A percentile compares a stretch with the other conserved stretches of the same genome.
Conservation (phyloP, 2,888 invertebrate genomes). For the Archips xylosteana region DNA sequence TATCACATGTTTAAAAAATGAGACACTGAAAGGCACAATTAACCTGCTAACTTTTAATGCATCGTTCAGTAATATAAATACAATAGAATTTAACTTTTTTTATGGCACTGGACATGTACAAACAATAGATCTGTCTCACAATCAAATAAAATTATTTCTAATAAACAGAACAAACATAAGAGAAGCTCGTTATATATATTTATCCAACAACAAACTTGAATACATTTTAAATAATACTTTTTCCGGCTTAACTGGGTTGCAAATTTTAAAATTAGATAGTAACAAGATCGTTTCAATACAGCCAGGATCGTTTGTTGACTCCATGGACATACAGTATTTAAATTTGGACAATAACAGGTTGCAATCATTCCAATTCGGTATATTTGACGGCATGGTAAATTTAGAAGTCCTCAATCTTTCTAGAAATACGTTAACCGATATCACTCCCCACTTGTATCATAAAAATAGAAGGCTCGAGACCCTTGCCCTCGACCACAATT, state of each 20-base stretch:
- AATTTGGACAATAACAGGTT: constrained; percentile 1
- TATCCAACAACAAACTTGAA: constrained; percentile 3
- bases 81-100: background rate
- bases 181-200: background rate
- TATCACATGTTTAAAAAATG: background rate
- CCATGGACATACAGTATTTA: background rate
- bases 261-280: background rate
- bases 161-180: background rate
- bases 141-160: background rate
- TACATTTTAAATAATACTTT: background rate
- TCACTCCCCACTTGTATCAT: background rate
- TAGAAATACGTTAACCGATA: background rate
- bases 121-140: background rate
- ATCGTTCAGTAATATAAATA: background rate
- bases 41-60: background rate
- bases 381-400: background rate
- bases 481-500: background rate
- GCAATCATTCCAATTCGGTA: constrained; percentile 2
- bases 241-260: background rate
- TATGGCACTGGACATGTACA: background rate
- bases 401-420: background rate
- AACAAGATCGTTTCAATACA: constrained; percentile 4
- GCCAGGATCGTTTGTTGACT: background rate
- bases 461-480: background rate
- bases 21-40: background rate